Evolutionary conservation across 2,888 invertebrate species (phyloP).

Genomic region (Ormyrus thymus): DNA sequence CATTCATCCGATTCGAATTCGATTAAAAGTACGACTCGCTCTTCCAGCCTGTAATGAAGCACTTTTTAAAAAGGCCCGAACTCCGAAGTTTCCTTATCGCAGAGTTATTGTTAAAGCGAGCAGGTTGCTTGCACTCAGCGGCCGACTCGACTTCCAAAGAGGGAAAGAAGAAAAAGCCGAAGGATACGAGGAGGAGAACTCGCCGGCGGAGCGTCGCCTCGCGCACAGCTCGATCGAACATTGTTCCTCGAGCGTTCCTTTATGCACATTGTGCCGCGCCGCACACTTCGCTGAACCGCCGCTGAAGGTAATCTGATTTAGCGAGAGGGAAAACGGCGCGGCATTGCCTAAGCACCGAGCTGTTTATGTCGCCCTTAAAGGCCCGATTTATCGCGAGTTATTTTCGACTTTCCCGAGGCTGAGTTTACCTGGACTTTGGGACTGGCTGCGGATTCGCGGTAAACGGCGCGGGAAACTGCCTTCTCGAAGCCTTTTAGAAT

Average conservation of each 20-base stretch:
- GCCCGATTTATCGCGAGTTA: not conserved
- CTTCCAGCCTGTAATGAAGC: not conserved
- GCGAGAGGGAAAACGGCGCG: not conserved
- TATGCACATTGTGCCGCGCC: too few species aligned
- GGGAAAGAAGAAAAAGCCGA: not conserved
- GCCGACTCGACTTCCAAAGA: not conserved
- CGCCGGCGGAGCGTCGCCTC: not conserved
- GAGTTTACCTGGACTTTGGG: not conserved
- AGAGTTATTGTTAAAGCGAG: too few species aligned
- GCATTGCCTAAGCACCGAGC: not conserved
- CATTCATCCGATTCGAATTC: conserved; percentile 5
- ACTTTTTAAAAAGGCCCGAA: not conserved
- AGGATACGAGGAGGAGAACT: not conserved
- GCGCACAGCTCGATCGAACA: too few species aligned
- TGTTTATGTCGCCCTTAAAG: not conserved
- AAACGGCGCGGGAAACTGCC: too few species aligned
- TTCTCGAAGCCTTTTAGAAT: too few species aligned
- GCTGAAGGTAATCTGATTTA: conserved; percentile 12
- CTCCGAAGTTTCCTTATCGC: too few species aligned
- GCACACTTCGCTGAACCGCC: not conserved
- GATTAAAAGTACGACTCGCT: conserved; percentile 25
- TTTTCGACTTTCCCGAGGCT: not conserved
- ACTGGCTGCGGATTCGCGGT: too few species aligned
- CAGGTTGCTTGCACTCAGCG: too few species aligned
- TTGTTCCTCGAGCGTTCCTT: too few species aligned